Evolutionary conservation across 2,888 invertebrate genomes (phyloP).

Genomic region (Lissonota sp.): DNA sequence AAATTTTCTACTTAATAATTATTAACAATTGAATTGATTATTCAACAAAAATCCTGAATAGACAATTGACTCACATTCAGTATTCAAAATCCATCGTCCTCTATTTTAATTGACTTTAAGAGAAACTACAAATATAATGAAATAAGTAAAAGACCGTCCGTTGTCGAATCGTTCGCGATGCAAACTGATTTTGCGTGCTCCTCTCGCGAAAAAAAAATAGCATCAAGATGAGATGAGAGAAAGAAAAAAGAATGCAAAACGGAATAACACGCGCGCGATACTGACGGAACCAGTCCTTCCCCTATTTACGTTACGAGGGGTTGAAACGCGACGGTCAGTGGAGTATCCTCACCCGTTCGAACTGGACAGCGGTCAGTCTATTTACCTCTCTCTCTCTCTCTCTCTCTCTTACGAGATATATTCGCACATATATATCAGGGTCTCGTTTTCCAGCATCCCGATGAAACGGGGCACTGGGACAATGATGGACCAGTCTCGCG

Average conservation of each 20-base stretch:
- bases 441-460: conserved; percentile 78
- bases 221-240: conserved; percentile 39
- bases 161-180: conserved; percentile 59
- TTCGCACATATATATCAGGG: conserved; percentile 5
- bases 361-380: conserved; percentile 74
- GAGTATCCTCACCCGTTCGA: conserved; percentile 68
- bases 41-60: too few relatives aligned
- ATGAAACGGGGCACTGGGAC: conserved; percentile 69
- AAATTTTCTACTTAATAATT: too few relatives aligned
- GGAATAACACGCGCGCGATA: conserved; percentile 30
- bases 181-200: conserved; percentile 68
- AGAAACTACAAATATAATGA: neutral
- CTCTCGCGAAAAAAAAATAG: conserved; percentile 50
- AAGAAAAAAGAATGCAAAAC: conserved; percentile 15
- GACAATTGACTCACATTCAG: too few relatives aligned
- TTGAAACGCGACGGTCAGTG: conserved; percentile 57
- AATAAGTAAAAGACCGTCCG: conserved; percentile 52
- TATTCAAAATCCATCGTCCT: too few relatives aligned
- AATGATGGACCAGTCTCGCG: conserved; percentile 78
- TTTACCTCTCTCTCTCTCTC: conserved; percentile 10
- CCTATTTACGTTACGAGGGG: conserved; percentile 66
- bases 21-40: too few relatives aligned
- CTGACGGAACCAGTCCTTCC: conserved; percentile 76
- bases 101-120: neutral
- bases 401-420: conserved; percentile 5